A percentile compares a stretch with the other conserved stretches of the same genome.
These are phyloP conservation scores for Metalampra italica DNA, from an alignment of 2,888 invertebrate species.

Conservation along the genomic window DNA sequence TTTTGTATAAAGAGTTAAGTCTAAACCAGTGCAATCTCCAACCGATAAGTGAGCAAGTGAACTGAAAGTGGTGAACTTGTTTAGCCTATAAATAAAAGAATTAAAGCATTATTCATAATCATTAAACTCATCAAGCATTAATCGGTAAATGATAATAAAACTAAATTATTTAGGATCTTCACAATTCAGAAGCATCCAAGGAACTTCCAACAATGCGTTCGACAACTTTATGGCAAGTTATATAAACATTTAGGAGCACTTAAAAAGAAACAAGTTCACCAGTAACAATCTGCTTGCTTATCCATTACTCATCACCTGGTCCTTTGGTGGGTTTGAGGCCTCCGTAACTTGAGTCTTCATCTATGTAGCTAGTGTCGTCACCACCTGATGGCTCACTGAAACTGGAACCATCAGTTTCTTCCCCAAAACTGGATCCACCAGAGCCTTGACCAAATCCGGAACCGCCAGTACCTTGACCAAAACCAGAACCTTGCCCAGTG, in stretches of 20 bases:
- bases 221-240: no score
- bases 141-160: no score
- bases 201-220: no score
- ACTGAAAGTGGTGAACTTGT: conserved; percentile 63
- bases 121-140: no score
- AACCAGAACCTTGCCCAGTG: conserved; percentile 10
- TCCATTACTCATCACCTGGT: conserved; percentile 72
- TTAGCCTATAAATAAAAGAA: conserved; percentile 5
- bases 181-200: no score
- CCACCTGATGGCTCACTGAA: conserved; percentile 3
- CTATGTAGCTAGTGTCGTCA: conserved; percentile 46
- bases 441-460: conserved; percentile 4
- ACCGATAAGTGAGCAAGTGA: conserved; percentile 44
- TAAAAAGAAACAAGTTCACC: conserved; percentile 50
- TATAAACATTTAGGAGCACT: no score
- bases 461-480: conserved; percentile 3
- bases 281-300: conserved; percentile 55
- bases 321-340: conserved; percentile 33
- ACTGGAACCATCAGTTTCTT: conserved; percentile 8
- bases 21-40: conserved; percentile 53
- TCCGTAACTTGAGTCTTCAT: conserved; percentile 53
- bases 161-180: no score
- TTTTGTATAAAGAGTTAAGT: conserved; percentile 39
- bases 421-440: conserved; percentile 8
- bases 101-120: background rate